Conservation (phyloP, 2,797 vertebrate genomes). For the Sylvilagus floridanus region DNA sequence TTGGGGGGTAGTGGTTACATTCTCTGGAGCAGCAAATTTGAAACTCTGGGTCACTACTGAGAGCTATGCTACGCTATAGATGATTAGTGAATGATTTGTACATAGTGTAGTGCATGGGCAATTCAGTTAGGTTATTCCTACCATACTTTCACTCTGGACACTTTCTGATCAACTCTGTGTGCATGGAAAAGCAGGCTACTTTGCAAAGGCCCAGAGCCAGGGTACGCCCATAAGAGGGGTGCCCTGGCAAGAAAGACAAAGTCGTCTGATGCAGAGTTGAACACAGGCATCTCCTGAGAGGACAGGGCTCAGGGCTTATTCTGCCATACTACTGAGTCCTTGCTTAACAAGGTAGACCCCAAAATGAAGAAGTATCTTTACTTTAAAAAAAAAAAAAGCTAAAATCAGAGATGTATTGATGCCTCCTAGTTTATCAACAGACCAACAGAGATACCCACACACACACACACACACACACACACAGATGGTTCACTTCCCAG, state of each 20-base stretch:
- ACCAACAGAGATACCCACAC: not conserved
- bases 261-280: not conserved
- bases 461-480: too few species aligned
- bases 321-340: not conserved
- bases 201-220: not conserved
- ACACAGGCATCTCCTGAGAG: not conserved
- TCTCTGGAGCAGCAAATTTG: not conserved
- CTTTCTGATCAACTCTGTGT: not conserved
- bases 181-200: not conserved
- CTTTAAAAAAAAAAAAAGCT: not conserved
- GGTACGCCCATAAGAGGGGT: not conserved
- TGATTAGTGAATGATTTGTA: not conserved
- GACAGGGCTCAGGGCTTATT: not conserved
- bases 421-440: not conserved
- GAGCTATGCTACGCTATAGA: not conserved
- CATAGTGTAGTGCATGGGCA: not conserved
- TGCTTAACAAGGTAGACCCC: not conserved
- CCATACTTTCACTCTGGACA: not conserved
- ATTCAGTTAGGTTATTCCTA: not conserved
- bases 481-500: too few species aligned
- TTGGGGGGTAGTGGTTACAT: too few species aligned
- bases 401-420: conserved; percentile 7
- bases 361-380: conserved; percentile 31
- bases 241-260: not conserved
- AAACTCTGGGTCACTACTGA: not conserved